phyloP scores from a whole-genome alignment of 2,888 invertebrate genomes.

The Allophyes oxyacanthae region DNA sequence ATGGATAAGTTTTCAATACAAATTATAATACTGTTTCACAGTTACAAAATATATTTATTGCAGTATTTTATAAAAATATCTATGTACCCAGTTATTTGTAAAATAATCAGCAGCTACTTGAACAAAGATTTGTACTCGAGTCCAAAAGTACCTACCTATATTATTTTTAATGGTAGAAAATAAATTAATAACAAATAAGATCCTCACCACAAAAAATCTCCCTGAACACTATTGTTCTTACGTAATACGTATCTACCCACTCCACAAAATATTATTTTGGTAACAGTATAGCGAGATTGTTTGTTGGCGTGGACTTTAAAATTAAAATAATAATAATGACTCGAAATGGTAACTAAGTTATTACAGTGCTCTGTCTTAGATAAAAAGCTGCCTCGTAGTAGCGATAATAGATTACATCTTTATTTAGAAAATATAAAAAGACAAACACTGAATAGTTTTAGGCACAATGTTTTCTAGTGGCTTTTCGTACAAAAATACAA shows the following conservation, averaged over 20 bases:
- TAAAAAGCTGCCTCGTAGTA: slow-evolving; percentile 38
- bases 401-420: slow-evolving; percentile 5
- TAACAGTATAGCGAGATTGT: slow-evolving; percentile 16
- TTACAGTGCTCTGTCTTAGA: slow-evolving; percentile 30
- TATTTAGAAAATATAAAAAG: slow-evolving; percentile 31
- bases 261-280: slow-evolving; percentile 4
- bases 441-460: slow-evolving; percentile 2
- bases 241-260: background rate
- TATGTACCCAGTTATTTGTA: too few species aligned
- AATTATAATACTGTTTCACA: slow-evolving; percentile 22
- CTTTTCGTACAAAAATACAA: slow-evolving; percentile 43
- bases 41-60: slow-evolving; percentile 66
- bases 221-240: slow-evolving; percentile 2
- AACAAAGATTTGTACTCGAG: slow-evolving; percentile 57
- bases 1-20: background rate
- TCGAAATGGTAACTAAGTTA: slow-evolving; percentile 68
- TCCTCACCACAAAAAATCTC: slow-evolving; percentile 17
- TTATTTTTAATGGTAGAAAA: slow-evolving; percentile 30
- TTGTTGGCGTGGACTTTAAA: slow-evolving; percentile 30
- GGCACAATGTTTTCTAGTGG: slow-evolving; percentile 15
- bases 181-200: slow-evolving; percentile 52
- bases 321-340: slow-evolving; percentile 55
- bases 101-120: slow-evolving; percentile 51
- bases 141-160: slow-evolving; percentile 35
- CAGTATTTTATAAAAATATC: slow-evolving; percentile 53